These are phyloP conservation scores for Oostethus manadensis DNA, from an alignment of 2,113 vertebrate genomes.

Conservation along the genomic window DNA sequence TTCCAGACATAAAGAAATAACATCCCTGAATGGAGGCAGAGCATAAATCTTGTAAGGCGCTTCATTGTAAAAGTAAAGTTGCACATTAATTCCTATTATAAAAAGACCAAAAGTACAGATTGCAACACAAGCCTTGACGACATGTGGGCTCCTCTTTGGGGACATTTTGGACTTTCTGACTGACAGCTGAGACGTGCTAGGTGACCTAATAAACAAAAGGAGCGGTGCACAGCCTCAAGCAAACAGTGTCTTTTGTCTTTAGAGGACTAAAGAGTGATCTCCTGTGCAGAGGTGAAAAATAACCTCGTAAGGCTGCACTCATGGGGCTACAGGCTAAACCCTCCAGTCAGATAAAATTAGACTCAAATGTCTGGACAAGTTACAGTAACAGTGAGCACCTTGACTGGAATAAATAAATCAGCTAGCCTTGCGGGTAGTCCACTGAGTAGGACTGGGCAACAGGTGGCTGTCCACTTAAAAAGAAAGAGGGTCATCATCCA, in stretches of 20 bases:
- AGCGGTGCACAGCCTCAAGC: slow-evolving; percentile 9
- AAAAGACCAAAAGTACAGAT: slow-evolving; percentile 10
- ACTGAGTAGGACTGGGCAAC: slow-evolving; percentile 39
- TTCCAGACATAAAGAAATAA: slow-evolving; percentile 16
- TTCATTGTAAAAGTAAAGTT: neutral
- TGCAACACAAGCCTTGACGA: slow-evolving; percentile 4
- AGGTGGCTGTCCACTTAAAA: slow-evolving; percentile 63
- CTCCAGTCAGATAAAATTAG: slow-evolving; percentile 59
- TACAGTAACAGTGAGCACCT: slow-evolving; percentile 54
- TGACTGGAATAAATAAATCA: slow-evolving; percentile 41
- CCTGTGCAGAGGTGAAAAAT: slow-evolving; percentile 30
- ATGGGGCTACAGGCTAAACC: slow-evolving; percentile 41
- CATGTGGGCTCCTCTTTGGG: slow-evolving; percentile 1
- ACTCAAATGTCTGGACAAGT: slow-evolving; percentile 57
- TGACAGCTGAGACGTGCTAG: slow-evolving; percentile 23
- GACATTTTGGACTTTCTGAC: slow-evolving; percentile 5
- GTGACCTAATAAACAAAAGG: slow-evolving; percentile 22
- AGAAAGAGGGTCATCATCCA: slow-evolving; percentile 55
- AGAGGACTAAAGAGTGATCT: slow-evolving; percentile 41
- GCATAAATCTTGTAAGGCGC: neutral
- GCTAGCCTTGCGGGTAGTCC: slow-evolving; percentile 22
- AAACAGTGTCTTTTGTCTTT: slow-evolving; percentile 29
- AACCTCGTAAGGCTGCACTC: slow-evolving; percentile 41
- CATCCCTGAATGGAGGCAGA: too few relatives aligned
- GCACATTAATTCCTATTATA: slow-evolving; percentile 12